Evolutionary conservation across 1,140 invertebrate genomes (phyloP).

Genomic region (Heliconius nattereri): DNA sequence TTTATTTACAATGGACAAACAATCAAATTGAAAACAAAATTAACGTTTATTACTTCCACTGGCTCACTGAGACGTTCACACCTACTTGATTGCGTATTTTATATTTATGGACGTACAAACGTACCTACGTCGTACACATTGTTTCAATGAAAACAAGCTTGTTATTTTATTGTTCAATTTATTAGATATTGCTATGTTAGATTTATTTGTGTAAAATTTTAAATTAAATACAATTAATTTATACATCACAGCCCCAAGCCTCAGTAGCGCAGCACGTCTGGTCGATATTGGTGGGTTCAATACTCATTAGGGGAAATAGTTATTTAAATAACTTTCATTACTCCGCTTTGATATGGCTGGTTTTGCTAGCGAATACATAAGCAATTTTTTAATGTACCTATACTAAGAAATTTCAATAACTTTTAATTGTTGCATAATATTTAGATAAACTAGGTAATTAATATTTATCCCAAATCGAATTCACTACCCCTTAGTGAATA

Average conservation of each 20-base stretch:
- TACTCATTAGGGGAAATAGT: too few species aligned
- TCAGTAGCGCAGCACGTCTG: too few species aligned
- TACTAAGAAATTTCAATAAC: too few species aligned
- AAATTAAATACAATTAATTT: too few species aligned
- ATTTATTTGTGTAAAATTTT: neutral
- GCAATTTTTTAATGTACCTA: too few species aligned
- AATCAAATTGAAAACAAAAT: conserved; percentile 33
- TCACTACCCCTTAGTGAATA: neutral
- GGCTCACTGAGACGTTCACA: conserved; percentile 37
- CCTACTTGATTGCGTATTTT: conserved; percentile 27
- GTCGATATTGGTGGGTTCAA: too few species aligned
- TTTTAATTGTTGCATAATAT: too few species aligned
- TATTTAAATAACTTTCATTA: too few species aligned
- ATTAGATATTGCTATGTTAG: neutral
- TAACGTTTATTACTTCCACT: conserved; percentile 41
- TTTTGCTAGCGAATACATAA: too few species aligned
- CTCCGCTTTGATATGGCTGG: too few species aligned
- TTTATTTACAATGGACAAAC: conserved; percentile 51
- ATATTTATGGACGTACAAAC: conserved; percentile 28
- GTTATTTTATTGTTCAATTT: conserved; percentile 25
- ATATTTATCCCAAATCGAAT: neutral
- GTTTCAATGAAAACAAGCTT: conserved; percentile 31
- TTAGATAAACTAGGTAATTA: too few species aligned
- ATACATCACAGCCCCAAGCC: too few species aligned
- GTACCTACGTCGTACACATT: conserved; percentile 7